A percentile compares a stretch with the other conserved stretches of the same genome.
Conservation (phyloP, 2,888 invertebrate species). For the Sinotaia quadrata region DNA sequence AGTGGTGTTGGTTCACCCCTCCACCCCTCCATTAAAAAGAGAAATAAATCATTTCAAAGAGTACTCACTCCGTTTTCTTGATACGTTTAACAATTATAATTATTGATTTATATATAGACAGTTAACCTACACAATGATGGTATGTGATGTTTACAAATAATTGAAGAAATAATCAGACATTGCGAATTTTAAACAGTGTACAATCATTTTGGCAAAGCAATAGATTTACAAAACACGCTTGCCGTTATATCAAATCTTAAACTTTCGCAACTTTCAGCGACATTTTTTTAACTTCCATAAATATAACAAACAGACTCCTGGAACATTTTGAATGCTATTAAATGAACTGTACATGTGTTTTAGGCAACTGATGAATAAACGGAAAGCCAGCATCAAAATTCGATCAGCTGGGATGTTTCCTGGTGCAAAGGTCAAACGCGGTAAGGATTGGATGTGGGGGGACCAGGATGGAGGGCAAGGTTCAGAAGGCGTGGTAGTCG, state of each 20-base stretch:
- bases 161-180: too few relatives aligned
- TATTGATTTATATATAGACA: not conserved
- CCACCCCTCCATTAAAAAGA: not conserved
- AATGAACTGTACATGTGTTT: not conserved
- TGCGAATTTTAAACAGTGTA: too few relatives aligned
- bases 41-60: not conserved
- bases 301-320: too few relatives aligned
- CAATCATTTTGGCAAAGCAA: too few relatives aligned
- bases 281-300: too few relatives aligned
- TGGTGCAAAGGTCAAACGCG: conserved; percentile 5
- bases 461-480: conserved; percentile 12
- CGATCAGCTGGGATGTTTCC: conserved; percentile 12
- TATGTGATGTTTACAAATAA: not conserved
- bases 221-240: too few relatives aligned
- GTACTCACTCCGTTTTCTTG: not conserved
- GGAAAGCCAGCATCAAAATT: conserved; percentile 1
- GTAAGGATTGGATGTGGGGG: conserved; percentile 8
- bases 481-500: conserved; percentile 6
- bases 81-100: not conserved
- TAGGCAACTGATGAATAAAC: not conserved
- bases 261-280: too few relatives aligned
- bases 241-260: too few relatives aligned
- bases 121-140: too few relatives aligned
- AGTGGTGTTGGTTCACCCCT: too few relatives aligned
- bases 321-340: not conserved